Base-by-base conservation (phyloP, 2,797 vertebrate species). In the Acanthopagrus latus region DNA sequence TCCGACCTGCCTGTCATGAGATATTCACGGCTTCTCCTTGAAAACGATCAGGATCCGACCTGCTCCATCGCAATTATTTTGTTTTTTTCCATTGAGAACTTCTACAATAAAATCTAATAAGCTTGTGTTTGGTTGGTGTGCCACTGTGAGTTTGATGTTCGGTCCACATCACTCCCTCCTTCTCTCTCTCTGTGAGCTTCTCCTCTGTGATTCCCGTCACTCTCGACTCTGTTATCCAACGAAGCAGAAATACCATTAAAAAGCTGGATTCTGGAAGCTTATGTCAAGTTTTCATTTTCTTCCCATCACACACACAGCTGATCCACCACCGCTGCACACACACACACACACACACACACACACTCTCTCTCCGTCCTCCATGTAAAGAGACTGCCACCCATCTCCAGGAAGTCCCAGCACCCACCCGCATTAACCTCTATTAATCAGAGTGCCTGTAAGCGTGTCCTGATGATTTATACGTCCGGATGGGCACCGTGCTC, bases 171-270 rank as follows among this genome's bases (percentile, higher is more conserved):
- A 1, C 13, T 2, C 52, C 6, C 66, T 3, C 64, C 17, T 16
- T 11, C 43, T 44, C 44, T 14, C 44, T 46, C 44, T 4, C 67
- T 58, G 16, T 54, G 70, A 44, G 3, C 70, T 38, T 69, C 23
- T 43, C 59, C 57, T 62, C 55, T 33, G 46, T 57, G 69, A 69
- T 66, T 74, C 76, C 78, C 60, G 74, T 89, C 85, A 74, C 74
- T 76, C 66, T 60, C 3, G 16, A 16, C 80, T 78, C 72, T 48
- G 33, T 69, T 68, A n/a, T 76, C 81, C 87, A 82, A 2, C 48
- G 54, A 68, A 85, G 87, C 88, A 84, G 80, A 89, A 90, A 90
- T 62, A 66, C 75, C 68, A 90, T 88, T 90, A 89, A 88, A 86
- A 73, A 27, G 74, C 59, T 73, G 67, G 51, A 71, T 78, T 78